These are phyloP conservation scores for Desoria tigrina DNA, from an alignment of 2,888 invertebrate species.

Conservation along the genomic window DNA sequence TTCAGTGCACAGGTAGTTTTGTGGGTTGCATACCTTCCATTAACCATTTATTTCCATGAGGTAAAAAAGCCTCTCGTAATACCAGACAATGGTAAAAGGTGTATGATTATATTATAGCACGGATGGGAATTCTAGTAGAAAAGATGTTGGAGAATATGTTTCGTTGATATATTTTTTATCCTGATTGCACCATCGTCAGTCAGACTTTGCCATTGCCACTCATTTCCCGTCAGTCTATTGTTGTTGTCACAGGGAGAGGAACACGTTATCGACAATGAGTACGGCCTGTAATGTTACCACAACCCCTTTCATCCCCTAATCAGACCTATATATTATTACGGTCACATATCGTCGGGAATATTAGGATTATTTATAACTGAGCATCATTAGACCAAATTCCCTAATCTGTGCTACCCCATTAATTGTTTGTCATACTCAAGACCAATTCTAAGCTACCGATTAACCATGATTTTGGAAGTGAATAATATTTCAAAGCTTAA, in stretches of 20 bases:
- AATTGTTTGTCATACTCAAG: too few species aligned
- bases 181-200: constrained; percentile 18
- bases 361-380: neutral
- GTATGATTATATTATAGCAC: too few species aligned
- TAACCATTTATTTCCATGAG: neutral
- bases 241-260: constrained; percentile 41
- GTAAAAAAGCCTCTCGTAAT: constrained; percentile 3
- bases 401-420: too few species aligned
- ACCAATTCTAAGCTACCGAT: too few species aligned
- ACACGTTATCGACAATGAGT: neutral
- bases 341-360: neutral
- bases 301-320: too few species aligned
- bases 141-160: neutral
- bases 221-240: constrained; percentile 43
- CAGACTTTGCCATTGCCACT: constrained; percentile 27
- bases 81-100: neutral
- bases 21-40: too few species aligned
- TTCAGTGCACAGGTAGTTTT: too few species aligned
- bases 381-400: too few species aligned
- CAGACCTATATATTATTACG: too few species aligned
- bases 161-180: neutral
- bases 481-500: too few species aligned
- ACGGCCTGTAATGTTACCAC: neutral
- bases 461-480: too few species aligned
- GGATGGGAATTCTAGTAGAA: too few species aligned